A percentile compares a stretch with the other conserved stretches of the same genome.
These are phyloP conservation scores for Falco cherrug DNA, from an alignment of 2,797 vertebrate species.

Conservation along the genomic window DNA sequence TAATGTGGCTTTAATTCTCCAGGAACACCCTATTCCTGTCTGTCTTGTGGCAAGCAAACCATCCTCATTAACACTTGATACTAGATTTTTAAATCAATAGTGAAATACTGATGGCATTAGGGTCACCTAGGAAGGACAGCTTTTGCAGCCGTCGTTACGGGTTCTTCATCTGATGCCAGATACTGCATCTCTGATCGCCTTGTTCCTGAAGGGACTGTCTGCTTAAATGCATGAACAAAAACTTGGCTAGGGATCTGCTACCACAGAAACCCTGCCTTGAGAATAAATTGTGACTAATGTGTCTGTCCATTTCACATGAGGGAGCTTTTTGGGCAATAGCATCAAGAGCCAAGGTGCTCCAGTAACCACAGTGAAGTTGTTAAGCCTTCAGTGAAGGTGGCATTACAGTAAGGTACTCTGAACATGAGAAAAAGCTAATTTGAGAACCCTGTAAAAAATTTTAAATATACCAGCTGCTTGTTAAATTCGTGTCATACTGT, in stretches of 20 bases:
- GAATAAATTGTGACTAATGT: not conserved
- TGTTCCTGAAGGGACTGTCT: not conserved
- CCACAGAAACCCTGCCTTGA: not conserved
- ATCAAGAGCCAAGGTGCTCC: not conserved
- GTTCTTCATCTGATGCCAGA: not conserved
- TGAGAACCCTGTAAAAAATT: not conserved
- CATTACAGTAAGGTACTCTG: not conserved
- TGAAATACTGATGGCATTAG: not conserved
- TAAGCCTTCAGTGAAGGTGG: not conserved
- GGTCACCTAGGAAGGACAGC: not conserved
- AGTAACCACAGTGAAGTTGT: not conserved
- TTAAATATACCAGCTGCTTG: not conserved
- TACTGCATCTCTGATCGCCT: not conserved
- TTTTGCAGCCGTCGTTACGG: not conserved
- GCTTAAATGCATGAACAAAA: not conserved
- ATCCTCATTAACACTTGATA: not conserved
- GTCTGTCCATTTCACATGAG: not conserved
- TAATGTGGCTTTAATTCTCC: not conserved
- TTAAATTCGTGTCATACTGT: not conserved
- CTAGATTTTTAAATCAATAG: not conserved
- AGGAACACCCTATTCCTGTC: not conserved
- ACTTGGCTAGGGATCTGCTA: not conserved
- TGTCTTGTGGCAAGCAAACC: not conserved
- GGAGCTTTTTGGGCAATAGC: not conserved
- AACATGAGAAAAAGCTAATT: not conserved